Conservation (phyloP, 2,113 vertebrate genomes). For the Mixornis gularis region DNA sequence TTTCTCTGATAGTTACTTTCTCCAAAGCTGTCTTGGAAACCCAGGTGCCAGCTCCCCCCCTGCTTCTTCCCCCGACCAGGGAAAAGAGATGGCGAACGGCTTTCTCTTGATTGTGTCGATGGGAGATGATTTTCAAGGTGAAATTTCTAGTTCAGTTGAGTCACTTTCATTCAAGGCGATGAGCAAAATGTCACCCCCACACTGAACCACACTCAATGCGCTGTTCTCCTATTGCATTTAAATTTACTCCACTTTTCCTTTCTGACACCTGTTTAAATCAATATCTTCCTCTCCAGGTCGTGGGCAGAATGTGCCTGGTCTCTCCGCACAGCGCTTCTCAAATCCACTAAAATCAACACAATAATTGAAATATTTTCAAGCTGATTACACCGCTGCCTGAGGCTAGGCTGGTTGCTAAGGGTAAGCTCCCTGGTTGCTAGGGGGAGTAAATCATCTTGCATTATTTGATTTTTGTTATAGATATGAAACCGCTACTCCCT, state of each 20-base stretch:
- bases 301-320: conserved; percentile 93
- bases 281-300: conserved; percentile 99
- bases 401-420: conserved; percentile 99
- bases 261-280: conserved; percentile 99
- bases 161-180: conserved; percentile 92
- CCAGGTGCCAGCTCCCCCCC: background rate
- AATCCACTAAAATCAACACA: conserved; percentile 99
- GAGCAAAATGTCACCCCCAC: conserved; percentile 93
- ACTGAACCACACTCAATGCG: conserved; percentile 83
- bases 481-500: conserved; percentile 99
- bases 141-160: conserved; percentile 89
- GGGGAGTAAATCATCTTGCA: conserved; percentile 99
- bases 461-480: conserved; percentile 99
- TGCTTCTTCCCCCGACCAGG: background rate
- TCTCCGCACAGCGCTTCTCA: conserved; percentile 95
- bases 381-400: conserved; percentile 98
- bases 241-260: conserved; percentile 98
- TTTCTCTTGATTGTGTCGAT: conserved; percentile 75
- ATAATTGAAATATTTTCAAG: conserved; percentile 99
- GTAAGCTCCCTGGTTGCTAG: conserved; percentile 99
- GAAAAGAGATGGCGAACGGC: conserved; percentile 33
- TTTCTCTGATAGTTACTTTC: conserved; percentile 12
- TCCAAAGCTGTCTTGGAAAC: background rate
- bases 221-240: conserved; percentile 96
- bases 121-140: conserved; percentile 94